Evolutionary conservation across 2,888 invertebrate genomes (phyloP).

Genomic region (Pedicia rivosa): DNA sequence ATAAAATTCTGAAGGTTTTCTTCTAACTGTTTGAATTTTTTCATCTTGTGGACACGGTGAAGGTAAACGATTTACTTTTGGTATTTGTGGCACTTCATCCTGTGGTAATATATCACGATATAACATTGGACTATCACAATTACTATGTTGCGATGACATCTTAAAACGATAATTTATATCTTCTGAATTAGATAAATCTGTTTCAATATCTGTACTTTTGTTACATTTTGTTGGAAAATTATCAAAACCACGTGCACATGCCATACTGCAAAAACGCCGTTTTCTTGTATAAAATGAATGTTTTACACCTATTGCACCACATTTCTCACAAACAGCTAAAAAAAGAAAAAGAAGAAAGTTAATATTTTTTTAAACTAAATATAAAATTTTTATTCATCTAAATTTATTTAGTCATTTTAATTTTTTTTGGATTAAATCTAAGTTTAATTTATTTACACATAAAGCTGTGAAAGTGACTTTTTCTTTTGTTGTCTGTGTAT

Average conservation of each 20-base stretch:
- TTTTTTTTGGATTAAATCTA: no score
- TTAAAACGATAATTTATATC: constrained; percentile 30
- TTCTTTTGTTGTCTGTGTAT: no score
- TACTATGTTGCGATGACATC: constrained; percentile 18
- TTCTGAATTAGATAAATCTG: constrained; percentile 13
- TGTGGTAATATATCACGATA: constrained; percentile 28
- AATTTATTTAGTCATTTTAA: no score
- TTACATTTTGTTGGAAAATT: constrained; percentile 25
- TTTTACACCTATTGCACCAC: constrained; percentile 71
- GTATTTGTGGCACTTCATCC: constrained; percentile 30
- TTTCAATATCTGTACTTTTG: no score
- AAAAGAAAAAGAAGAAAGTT: constrained; percentile 12
- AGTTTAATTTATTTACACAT: no score
- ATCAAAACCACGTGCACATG: constrained; percentile 47
- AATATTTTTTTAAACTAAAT: no score
- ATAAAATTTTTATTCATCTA: no score
- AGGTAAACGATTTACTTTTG: constrained; percentile 29
- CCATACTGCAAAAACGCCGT: constrained; percentile 64
- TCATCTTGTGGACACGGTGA: constrained; percentile 34
- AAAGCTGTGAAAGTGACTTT: no score
- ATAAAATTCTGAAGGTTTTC: constrained; percentile 39
- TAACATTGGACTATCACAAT: constrained; percentile 13
- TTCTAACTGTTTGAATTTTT: constrained; percentile 34
- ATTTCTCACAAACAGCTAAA: constrained; percentile 68
- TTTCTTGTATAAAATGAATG: constrained; percentile 76